Base-by-base conservation (phyloP, 1,140 invertebrate genomes). In the Yoshiicerus persimilis region DNA sequence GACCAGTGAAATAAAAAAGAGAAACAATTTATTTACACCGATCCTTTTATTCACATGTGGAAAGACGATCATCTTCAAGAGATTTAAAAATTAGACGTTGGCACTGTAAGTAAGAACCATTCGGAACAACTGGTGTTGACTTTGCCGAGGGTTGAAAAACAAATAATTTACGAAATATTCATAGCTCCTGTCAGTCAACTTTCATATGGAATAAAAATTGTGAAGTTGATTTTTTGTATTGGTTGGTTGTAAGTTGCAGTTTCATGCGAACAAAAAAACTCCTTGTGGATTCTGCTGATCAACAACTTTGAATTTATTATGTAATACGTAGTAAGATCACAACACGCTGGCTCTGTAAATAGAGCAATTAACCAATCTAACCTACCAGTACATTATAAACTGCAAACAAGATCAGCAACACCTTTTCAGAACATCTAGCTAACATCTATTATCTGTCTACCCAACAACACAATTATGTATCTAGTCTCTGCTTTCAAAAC, bases 301-400 rank as follows among this genome's bases (percentile, higher is more conserved):
- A 30, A 3, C 62, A 70, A 11, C 2, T 13, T 13, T 4, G 25
- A 30, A 27, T 70, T 70, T 30, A 11, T 70, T 70, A 30, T 70
- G 27, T 70, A 70, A 70, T 11, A 70, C 66, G 30, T 27, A 70
- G 25, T 56, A 56, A n/a, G 20, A 56, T 16, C 47, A 56, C 47
- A 56, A 56, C 47, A 56, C 20, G 20, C 47, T n/a, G 47, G 47
- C 47, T 70, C 66, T 70, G 66, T 30, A 70, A 70, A 70, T 70
- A 70, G 66, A 70, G 66, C 66, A 70, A 70, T 70, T 70, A 70
- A 70, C 66, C 66, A 70, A 70, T 70, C 66, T 70, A 56, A n/a
- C 16, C 47, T 56, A n/a, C 20, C 16, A 2, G 47, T 56, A n/a
- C 47, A n/a, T 5, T 56, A 56, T 56, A 20, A 56, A 0, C 4